Evolutionary conservation across 2,113 vertebrate species (phyloP).

Genomic region (Brachypteracias leptosomus): DNA sequence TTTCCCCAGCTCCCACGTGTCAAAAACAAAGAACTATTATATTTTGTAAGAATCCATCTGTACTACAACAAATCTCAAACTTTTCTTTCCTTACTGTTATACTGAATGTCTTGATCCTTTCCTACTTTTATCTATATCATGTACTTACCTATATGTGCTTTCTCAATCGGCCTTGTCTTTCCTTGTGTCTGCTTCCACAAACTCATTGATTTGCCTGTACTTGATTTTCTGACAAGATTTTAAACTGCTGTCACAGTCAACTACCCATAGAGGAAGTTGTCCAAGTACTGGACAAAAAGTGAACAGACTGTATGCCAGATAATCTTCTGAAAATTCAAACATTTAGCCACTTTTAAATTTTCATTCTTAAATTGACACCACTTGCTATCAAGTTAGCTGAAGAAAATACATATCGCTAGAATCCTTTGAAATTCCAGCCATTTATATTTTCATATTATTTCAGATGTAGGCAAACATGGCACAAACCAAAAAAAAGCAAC

Average conservation of each 20-base stretch:
- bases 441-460: background rate
- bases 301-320: background rate
- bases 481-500: background rate
- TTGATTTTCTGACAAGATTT: background rate
- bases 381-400: background rate
- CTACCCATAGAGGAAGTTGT: background rate
- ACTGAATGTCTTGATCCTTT: background rate
- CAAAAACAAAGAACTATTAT: background rate
- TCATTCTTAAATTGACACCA: background rate
- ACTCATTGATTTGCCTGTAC: background rate
- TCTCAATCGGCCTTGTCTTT: background rate
- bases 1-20: background rate
- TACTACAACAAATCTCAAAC: background rate
- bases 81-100: background rate
- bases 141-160: background rate
- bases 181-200: fast-evolving
- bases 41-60: background rate
- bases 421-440: background rate
- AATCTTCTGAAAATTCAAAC: background rate
- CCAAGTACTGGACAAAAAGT: background rate
- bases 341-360: background rate
- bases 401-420: background rate
- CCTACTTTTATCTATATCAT: fast-evolving
- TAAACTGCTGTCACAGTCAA: background rate
- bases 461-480: background rate